phyloP scores from a whole-genome alignment of 2,888 invertebrate species.

The Lymantria dispar region DNA sequence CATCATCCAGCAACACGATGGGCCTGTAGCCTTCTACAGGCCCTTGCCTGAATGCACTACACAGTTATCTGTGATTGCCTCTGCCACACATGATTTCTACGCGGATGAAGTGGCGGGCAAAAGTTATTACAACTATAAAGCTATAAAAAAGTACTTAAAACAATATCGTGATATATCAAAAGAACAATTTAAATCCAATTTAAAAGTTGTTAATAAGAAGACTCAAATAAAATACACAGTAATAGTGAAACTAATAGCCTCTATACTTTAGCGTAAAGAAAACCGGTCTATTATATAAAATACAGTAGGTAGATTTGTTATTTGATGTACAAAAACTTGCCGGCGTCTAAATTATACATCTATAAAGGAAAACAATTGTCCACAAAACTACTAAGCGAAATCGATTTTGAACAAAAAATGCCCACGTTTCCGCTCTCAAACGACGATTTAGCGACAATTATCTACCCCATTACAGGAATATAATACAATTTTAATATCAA shows the following conservation, averaged over 20 bases:
- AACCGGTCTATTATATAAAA: slow-evolving; percentile 15
- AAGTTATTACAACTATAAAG: too few species aligned
- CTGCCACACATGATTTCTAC: too few species aligned
- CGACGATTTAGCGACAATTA: slow-evolving; percentile 69
- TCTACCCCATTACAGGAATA: slow-evolving; percentile 45
- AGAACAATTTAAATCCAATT: too few species aligned
- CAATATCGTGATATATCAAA: too few species aligned
- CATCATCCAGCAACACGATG: too few species aligned
- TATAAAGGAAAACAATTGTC: slow-evolving; percentile 41
- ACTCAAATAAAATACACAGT: not conserved
- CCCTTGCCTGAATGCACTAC: too few species aligned
- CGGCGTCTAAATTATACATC: slow-evolving; percentile 29
- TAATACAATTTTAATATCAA: slow-evolving; percentile 72
- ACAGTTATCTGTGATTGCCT: too few species aligned
- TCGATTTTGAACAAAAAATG: slow-evolving; percentile 65
- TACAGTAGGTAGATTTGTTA: slow-evolving; percentile 21
- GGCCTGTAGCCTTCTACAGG: too few species aligned
- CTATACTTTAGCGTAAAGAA: not conserved
- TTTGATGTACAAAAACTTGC: slow-evolving; percentile 24
- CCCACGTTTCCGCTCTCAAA: slow-evolving; percentile 66
- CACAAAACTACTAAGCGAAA: slow-evolving; percentile 61
- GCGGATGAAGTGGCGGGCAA: too few species aligned
- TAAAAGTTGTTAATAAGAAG: too few species aligned
- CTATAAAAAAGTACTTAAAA: too few species aligned
- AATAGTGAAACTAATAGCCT: not conserved